phyloP scores from a whole-genome alignment of 2,797 vertebrate species.

The Artibeus jamaicensis region DNA sequence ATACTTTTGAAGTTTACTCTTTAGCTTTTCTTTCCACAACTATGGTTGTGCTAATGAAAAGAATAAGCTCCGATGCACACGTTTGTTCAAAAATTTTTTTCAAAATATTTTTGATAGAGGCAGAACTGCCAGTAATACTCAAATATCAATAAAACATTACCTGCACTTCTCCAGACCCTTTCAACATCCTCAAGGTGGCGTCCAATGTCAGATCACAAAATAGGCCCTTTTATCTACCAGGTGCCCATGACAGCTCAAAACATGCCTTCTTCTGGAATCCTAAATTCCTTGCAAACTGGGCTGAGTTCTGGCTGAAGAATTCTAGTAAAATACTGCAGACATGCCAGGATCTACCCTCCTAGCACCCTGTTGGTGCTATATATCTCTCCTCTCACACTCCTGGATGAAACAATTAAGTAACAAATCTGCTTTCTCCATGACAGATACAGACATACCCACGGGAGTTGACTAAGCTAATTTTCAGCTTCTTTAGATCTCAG shows the following conservation, averaged over 20 bases:
- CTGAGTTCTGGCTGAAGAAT: not conserved
- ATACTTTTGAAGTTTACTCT: not conserved
- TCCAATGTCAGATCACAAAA: not conserved
- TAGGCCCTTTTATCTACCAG: not conserved
- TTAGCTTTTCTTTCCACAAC: not conserved
- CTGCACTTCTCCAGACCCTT: not conserved
- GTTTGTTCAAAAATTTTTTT: not conserved
- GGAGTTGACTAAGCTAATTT: not conserved
- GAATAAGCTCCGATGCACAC: not conserved
- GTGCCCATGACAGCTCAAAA: not conserved
- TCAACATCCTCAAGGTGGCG: not conserved
- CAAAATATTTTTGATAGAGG: not conserved
- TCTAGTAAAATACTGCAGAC: not conserved
- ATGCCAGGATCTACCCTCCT: not conserved
- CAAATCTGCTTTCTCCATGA: not conserved
- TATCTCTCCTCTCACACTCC: not conserved
- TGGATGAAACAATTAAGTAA: not conserved
- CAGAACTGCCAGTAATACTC: not conserved
- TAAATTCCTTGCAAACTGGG: not conserved
- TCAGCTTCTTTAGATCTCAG: not conserved
- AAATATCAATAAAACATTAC: not conserved
- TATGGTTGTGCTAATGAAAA: not conserved
- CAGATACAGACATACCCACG: not conserved
- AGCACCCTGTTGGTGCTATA: not conserved
- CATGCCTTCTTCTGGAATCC: not conserved